phyloP scores from a whole-genome alignment of 2,888 invertebrate genomes.

The Dromius quadrimaculatus region DNA sequence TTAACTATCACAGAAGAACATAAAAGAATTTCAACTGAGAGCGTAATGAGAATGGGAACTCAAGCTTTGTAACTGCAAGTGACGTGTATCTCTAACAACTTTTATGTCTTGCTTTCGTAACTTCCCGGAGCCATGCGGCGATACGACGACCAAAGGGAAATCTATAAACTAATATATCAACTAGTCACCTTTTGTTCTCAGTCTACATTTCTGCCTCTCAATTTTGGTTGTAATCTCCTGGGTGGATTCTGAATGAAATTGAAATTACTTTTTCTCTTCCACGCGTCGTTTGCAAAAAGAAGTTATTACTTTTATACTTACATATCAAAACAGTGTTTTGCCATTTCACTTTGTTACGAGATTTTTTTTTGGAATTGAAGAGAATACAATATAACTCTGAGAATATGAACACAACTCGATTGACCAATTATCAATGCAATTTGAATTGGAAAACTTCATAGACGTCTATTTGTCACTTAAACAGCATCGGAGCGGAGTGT shows the following conservation, averaged over 20 bases:
- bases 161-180: conserved; percentile 49
- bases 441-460: no score
- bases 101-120: neutral
- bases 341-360: no score
- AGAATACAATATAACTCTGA: no score
- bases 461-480: no score
- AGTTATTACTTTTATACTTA: conserved; percentile 43
- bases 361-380: no score
- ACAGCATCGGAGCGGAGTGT: no score
- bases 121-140: conserved; percentile 13
- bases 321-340: conserved; percentile 41
- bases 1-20: conserved; percentile 13
- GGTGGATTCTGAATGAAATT: conserved; percentile 45
- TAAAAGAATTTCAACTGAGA: conserved; percentile 3
- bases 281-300: conserved; percentile 44
- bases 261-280: conserved; percentile 47
- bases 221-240: conserved; percentile 44
- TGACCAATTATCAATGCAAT: no score
- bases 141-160: conserved; percentile 40
- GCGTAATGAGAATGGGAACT: neutral
- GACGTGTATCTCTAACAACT: conserved; percentile 5
- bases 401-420: no score
- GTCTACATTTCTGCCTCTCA: conserved; percentile 44
- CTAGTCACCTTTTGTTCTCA: conserved; percentile 49
- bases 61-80: conserved; percentile 2